Conservation (phyloP, 1,140 invertebrate genomes). For the Dolichoris vasculosae region DNA sequence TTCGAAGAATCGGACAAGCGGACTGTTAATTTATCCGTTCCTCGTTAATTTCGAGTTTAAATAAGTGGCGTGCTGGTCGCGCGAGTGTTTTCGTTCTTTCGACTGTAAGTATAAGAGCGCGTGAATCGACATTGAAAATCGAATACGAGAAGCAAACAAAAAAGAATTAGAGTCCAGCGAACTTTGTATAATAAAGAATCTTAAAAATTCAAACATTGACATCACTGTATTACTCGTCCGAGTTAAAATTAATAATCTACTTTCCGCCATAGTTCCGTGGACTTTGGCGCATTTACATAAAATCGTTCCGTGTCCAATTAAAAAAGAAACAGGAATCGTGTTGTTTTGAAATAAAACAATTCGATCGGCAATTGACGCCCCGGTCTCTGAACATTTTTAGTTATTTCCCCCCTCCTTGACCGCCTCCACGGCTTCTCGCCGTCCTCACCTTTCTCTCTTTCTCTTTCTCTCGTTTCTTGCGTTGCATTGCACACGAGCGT, state of each 20-base stretch:
- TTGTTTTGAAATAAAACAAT: constrained; percentile 34
- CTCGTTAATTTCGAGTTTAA: neutral
- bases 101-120: no score
- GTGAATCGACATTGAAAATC: neutral
- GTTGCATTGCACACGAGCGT: constrained; percentile 26
- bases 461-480: constrained; percentile 39
- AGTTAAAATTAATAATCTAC: constrained; percentile 5
- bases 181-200: neutral
- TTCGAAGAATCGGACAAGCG: neutral
- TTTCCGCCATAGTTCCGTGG: neutral
- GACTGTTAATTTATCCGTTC: neutral
- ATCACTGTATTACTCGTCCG: constrained; percentile 1
- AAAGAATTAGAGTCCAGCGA: neutral
- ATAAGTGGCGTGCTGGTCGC: neutral
- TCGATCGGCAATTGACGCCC: constrained; percentile 32
- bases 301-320: neutral
- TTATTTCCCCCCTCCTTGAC: neutral
- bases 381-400: constrained; percentile 1
- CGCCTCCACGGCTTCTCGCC: neutral
- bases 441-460: constrained; percentile 10
- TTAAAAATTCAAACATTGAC: neutral
- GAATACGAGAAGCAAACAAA: neutral
- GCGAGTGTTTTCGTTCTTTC: neutral
- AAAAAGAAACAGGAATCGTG: neutral
- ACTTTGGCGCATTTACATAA: constrained; percentile 19